Conservation (phyloP, 2,888 invertebrate genomes). For the Orchesellides sinensis region DNA sequence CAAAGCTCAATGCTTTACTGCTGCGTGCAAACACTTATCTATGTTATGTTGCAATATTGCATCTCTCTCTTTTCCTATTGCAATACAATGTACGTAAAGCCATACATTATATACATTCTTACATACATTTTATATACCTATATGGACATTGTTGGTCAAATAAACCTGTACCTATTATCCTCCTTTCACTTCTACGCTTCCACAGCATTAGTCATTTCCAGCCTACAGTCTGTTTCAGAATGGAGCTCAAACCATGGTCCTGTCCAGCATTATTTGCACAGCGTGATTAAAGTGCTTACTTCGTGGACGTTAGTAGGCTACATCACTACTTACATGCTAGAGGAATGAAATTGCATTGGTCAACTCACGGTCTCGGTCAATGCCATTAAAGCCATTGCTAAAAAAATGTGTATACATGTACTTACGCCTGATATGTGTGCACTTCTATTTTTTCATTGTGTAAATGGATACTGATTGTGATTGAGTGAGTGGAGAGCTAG, state of each 20-base stretch:
- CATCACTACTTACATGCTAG: neutral
- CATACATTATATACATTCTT: no score
- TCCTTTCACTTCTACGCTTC: no score
- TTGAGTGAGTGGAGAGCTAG: neutral
- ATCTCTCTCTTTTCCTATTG: no score
- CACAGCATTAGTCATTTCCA: no score
- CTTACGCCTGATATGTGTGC: neutral
- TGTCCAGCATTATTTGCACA: constrained; percentile 13
- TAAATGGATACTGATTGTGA: constrained; percentile 1
- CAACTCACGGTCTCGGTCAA: constrained; percentile 43
- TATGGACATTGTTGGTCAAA: no score
- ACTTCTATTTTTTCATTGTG: neutral
- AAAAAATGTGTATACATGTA: neutral
- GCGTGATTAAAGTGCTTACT: constrained; percentile 8
- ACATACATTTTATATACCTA: no score
- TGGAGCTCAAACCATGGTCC: neutral
- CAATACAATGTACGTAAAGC: no score
- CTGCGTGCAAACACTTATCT: no score
- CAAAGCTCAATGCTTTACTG: no score
- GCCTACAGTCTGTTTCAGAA: neutral
- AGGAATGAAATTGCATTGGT: no score
- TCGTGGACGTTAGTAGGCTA: neutral
- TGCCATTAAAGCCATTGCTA: neutral
- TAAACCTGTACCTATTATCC: no score
- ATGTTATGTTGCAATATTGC: no score